Conservation (phyloP, 2,797 vertebrate species). For the Triplophysa yarkandensis region DNA sequence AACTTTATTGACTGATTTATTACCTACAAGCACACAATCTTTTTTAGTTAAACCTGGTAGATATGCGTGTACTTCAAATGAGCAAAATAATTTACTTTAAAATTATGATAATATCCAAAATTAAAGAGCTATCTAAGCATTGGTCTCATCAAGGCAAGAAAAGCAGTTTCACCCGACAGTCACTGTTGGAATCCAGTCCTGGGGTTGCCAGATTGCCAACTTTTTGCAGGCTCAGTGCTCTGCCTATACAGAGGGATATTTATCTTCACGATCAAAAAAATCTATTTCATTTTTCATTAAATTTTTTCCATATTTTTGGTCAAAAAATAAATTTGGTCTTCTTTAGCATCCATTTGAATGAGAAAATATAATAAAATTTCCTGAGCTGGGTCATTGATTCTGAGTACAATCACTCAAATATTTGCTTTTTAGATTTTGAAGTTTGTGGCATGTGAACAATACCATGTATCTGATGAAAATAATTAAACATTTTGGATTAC, state of each 20-base stretch:
- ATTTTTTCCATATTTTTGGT: constrained; percentile 35
- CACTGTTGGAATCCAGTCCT: background rate
- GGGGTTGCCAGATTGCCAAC: background rate
- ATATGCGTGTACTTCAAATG: constrained; percentile 29
- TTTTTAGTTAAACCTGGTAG: constrained; percentile 29
- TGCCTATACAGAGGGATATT: background rate
- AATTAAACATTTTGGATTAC: constrained; percentile 9
- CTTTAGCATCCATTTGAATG: constrained; percentile 15
- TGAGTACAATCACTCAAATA: background rate
- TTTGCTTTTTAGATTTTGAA: background rate
- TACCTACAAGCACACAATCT: constrained; percentile 39
- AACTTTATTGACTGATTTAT: constrained; percentile 50
- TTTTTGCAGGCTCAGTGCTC: background rate
- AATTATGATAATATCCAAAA: constrained; percentile 1
- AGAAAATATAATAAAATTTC: constrained; percentile 26
- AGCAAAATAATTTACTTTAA: background rate
- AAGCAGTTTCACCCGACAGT: constrained; percentile 7
- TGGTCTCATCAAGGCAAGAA: constrained; percentile 14
- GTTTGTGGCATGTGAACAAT: background rate
- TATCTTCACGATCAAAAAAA: constrained; percentile 25
- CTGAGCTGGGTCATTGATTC: constrained; percentile 38
- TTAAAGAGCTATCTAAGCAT: constrained; percentile 11
- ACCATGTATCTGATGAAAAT: background rate
- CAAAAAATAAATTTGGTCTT: constrained; percentile 42
- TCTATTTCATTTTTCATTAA: background rate